phyloP scores from a whole-genome alignment of 2,113 vertebrate genomes.

The Python bivittatus region DNA sequence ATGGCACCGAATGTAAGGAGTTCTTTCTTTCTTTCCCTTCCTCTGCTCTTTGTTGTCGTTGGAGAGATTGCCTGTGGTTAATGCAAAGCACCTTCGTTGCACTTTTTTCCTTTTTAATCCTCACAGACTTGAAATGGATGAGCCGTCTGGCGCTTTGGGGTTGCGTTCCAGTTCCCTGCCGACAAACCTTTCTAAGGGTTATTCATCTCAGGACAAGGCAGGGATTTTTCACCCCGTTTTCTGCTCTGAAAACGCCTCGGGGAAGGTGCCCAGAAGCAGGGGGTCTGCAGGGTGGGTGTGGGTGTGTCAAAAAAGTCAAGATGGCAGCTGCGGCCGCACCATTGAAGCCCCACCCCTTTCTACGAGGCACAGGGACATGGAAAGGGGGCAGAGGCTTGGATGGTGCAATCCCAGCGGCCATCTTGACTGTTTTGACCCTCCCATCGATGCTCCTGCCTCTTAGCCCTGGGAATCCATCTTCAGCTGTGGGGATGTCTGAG shows the following conservation, averaged over 20 bases:
- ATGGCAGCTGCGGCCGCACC: too few relatives aligned
- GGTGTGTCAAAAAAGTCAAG: too few relatives aligned
- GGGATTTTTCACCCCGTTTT: not conserved
- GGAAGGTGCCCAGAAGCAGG: too few relatives aligned
- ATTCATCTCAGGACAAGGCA: not conserved
- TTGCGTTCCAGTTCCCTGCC: not conserved
- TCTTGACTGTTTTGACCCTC: too few relatives aligned
- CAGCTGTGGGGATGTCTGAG: too few relatives aligned
- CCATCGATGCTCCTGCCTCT: not conserved
- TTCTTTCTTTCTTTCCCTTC: not conserved
- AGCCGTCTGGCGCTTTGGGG: not conserved
- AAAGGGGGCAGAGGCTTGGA: too few relatives aligned
- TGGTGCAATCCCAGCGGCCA: too few relatives aligned
- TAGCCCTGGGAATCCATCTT: not conserved
- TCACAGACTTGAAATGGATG: not conserved
- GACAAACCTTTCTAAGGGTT: not conserved
- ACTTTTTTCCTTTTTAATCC: conserved; percentile 3
- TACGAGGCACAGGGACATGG: too few relatives aligned
- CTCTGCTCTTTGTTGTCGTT: not conserved
- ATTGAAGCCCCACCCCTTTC: too few relatives aligned
- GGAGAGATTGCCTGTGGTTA: conserved; percentile 23
- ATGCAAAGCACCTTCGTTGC: conserved; percentile 5
- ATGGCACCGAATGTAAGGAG: not conserved
- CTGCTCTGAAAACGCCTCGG: not conserved
- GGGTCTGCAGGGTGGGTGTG: too few relatives aligned